Base-by-base conservation (phyloP, 35 echinoderm and acorn worm species). In the Amphiura filiformis region DNA sequence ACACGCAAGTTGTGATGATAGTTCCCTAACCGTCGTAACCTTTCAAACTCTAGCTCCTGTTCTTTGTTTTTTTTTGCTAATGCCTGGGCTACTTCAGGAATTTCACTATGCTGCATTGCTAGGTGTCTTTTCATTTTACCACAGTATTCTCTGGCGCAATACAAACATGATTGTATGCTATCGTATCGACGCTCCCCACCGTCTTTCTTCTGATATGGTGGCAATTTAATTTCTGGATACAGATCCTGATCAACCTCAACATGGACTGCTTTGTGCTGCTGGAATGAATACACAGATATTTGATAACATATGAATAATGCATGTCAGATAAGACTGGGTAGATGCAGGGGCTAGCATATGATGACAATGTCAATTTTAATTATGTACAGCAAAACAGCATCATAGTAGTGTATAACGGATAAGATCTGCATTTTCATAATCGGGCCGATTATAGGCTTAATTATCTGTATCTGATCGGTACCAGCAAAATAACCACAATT, bases 1-100 rank as follows among this genome's bases (percentile, higher is more conserved):
- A 86, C 84, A 56, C 17, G 14, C 22, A 86, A 49, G 84, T 86
- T 86, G 47, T 86, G 84, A 49, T 34, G 36, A 39, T 61, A 86
- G 33, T 86, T 39, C 31, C 84, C 57, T 31, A 86, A 36, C 84
- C 65, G 41, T 56, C 84, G 33, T 26, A 86, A 31, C 41, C 41
- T 86, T 70, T 86, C 57, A 70, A 70, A 86, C 15, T 56, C 56
- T 56, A 70, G 52, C 31, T 86, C 31, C 40, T 39, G 39, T 61
- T 86, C 56, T 70, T 3, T 76, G 23, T 86, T 34, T 75, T 22
- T 39, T 18, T 56, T 18, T 22, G 52, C 33, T 12, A n/a, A 32
- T 33, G 47, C 31, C 64, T 86, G 65, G 31, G 84, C 84, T 22
- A 86, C 84, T 38, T 86, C 84, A 39, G 64, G 52, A 18, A 28